Evolutionary conservation across 2,888 invertebrate species (phyloP), one percentile per base, ranked within the genome.

Genomic region (Bibio marci): DNA sequence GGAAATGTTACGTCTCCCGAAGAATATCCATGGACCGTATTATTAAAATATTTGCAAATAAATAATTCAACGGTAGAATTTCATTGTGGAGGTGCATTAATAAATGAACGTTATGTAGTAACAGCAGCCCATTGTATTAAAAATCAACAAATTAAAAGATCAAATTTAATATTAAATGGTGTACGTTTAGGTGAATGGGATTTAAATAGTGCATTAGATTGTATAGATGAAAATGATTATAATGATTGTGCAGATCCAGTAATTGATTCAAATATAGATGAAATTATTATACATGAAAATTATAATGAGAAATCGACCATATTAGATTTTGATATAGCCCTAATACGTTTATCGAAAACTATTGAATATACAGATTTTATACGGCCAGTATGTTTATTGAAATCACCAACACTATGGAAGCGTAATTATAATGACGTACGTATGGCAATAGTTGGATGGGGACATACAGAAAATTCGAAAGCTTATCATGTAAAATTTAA

Each of bases 311-410:
- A 50, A 0, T 65, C 69, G 36, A 48, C 48, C 0, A 67, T 75
- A 49, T 76, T 80, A 47, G 62, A 65, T 13, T 59, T 79, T 50
- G 83, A 85, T 50, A 80, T 85, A 34, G 83, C 80, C 0, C 56
- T 85, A 13, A 49, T 85, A 27, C 66, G 81, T 35, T 59, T 85
- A 4, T 47, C 60, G 1, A 51, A 55, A 2, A 53, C 66, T 12
- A 73, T 74, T 1, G 10, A 4, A 12, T 8, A 26, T 18, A 34
- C 19, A 18, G 8, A 19, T 10, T 39, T n/a, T 13, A 28, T 34
- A 56, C 58, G 62, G 30, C 74, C 77, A 0, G 67, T 77, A 30
- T 77, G 77, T 46, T 49, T 77, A 17, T 76, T 76, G 4, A 46
- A 50, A 6, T 49, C 46, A 11, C 31, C 49, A 0, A 38, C 48